Evolutionary conservation across 2,113 vertebrate genomes (phyloP), one percentile per base, ranked within the genome.

Genomic region (Stigmatopora argus): DNA sequence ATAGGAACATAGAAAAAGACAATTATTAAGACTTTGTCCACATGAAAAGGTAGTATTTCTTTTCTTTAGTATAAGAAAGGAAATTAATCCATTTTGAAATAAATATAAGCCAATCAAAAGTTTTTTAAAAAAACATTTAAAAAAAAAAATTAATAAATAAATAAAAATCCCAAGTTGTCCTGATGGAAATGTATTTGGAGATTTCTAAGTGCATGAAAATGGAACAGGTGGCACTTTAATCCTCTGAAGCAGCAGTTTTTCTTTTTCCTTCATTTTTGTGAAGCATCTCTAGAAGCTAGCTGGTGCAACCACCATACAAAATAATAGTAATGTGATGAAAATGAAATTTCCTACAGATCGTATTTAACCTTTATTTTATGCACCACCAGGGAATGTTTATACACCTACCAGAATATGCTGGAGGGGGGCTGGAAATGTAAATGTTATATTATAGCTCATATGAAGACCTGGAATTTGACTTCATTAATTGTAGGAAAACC

Each of bases 1-100:
- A 78, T 73, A 85, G 77, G 77, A 71, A 86, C 71, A 81, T 64
- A 84, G 80, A 88, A 82, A 82, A 58, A 81, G 71, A 68, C 52
- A 67, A 75, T 61, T 61, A 61, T 61, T 61, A 23, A 44, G 41
- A 23, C 59, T 10, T 8, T 15, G n/a, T 45, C 59, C 41, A 61
- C 59, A 61, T 45, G 19, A 61, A 44, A n/a, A 21, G 26, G 26
- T 31, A 45, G 19, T 45, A 6, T 21, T 21, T 23, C n/a, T 21
- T 44, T 61, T 19, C 4, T n/a, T 19, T 18, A 5, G 10, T 19
- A 1, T 4, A 35, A 58, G 3, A 44, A 44, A 19, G 4, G 23
- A 13, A 12, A 12, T 13, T 1, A 13, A 12, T 41, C 8, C 11
- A 10, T 19, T 41, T 41, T 41, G 10, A 44, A 60, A 19, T 21